Percentiles rank a stretch among this genome's conserved stretches.
phyloP scores from a whole-genome alignment of 2,797 vertebrate genomes.

The Enteromius thamalakanensis region DNA sequence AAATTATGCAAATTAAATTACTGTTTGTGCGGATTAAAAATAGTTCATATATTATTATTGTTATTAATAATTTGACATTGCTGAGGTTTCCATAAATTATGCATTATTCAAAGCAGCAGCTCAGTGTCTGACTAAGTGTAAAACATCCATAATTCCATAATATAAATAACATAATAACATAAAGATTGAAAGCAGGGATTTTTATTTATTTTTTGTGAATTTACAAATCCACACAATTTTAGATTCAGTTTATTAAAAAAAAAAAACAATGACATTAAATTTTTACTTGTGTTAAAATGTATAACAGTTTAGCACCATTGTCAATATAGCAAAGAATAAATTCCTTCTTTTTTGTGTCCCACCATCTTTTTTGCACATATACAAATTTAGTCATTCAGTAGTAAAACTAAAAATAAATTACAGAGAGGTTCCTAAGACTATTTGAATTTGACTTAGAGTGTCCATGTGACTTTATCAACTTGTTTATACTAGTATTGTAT shows the following conservation, averaged over 20 bases:
- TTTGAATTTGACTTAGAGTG: conserved; percentile 8
- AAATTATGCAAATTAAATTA: not conserved
- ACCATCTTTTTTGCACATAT: conserved; percentile 68
- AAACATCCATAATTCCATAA: not conserved
- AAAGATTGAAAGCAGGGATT: not conserved
- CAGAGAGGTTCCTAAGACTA: conserved; percentile 58
- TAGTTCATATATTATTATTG: not conserved
- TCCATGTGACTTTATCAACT: not conserved
- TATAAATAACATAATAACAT: not conserved
- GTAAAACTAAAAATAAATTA: conserved; percentile 83
- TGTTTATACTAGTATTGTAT: not conserved
- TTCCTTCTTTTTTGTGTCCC: conserved; percentile 56
- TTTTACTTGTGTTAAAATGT: conserved; percentile 34
- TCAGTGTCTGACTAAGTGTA: not conserved
- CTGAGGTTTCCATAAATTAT: not conserved
- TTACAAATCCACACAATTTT: conserved; percentile 26
- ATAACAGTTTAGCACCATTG: conserved; percentile 78
- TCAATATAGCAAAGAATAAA: conserved; percentile 62
- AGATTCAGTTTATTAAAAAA: conserved; percentile 61
- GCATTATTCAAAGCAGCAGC: not conserved
- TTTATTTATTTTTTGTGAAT: conserved; percentile 15
- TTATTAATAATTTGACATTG: not conserved
- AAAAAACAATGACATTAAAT: conserved; percentile 57
- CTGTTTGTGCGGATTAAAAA: not conserved
- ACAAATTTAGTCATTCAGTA: conserved; percentile 79